phyloP scores from a whole-genome alignment of 2,113 vertebrate genomes.

The Heloderma charlesbogerti region DNA sequence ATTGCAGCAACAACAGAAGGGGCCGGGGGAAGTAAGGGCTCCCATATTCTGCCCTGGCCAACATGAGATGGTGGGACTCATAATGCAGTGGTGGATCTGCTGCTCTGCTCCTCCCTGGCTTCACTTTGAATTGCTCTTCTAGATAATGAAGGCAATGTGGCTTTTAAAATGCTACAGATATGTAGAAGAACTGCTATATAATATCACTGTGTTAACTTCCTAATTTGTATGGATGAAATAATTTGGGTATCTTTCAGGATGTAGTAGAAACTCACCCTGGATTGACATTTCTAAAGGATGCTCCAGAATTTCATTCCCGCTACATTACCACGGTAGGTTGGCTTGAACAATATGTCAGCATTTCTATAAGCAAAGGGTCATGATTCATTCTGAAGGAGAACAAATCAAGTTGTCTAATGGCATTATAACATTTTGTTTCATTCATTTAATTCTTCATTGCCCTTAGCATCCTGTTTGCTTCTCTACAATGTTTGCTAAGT shows the following conservation, averaged over 20 bases:
- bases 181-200: conserved; percentile 32
- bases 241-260: conserved; percentile 82
- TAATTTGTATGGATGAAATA: conserved; percentile 3
- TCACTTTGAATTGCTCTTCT: no score
- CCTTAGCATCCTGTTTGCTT: neutral
- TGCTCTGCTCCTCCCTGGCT: no score
- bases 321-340: conserved; percentile 95
- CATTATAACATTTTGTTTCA: neutral
- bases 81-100: no score
- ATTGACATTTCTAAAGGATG: conserved; percentile 97
- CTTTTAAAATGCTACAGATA: conserved; percentile 49
- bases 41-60: no score
- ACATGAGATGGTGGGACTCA: no score
- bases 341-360: neutral
- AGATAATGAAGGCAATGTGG: neutral
- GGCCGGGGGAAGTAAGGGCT: neutral
- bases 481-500: neutral
- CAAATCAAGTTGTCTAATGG: neutral
- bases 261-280: conserved; percentile 97
- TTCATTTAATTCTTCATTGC: neutral
- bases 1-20: neutral
- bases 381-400: neutral
- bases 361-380: conserved; percentile 1
- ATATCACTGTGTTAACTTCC: conserved; percentile 17
- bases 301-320: conserved; percentile 98